Evolutionary conservation across 2,797 vertebrate species (phyloP).

Genomic region (Lagodon rhomboides): DNA sequence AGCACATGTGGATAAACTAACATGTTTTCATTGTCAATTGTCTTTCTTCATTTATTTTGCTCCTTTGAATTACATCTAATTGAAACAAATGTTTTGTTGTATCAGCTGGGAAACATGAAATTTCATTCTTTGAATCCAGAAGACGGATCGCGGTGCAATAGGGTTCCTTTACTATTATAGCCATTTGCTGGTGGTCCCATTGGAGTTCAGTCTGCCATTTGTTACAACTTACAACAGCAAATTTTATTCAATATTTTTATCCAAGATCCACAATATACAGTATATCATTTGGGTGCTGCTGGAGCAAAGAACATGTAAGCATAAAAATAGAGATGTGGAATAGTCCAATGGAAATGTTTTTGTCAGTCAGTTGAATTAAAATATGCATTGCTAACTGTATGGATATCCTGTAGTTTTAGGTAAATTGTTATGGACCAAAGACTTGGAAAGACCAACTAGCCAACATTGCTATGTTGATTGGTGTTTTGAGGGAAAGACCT

Average conservation of each 20-base stretch:
- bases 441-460: too few relatives aligned
- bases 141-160: neutral
- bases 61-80: slow-evolving; percentile 15
- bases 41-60: neutral
- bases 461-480: too few relatives aligned
- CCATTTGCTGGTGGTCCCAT: too few relatives aligned
- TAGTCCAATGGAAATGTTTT: too few relatives aligned
- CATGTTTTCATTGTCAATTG: neutral
- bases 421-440: too few relatives aligned
- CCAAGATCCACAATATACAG: too few relatives aligned
- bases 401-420: too few relatives aligned
- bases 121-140: slow-evolving; percentile 17
- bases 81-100: neutral
- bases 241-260: too few relatives aligned
- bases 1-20: neutral
- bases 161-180: too few relatives aligned
- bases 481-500: too few relatives aligned
- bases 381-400: too few relatives aligned
- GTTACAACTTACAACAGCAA: neutral
- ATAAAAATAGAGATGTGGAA: neutral
- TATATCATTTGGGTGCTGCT: neutral
- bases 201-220: neutral
- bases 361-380: too few relatives aligned
- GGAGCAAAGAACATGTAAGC: slow-evolving; percentile 1
- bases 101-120: slow-evolving; percentile 14